Conservation (phyloP, 2,113 vertebrate species). For the Thalassarche chlororhynchos region DNA sequence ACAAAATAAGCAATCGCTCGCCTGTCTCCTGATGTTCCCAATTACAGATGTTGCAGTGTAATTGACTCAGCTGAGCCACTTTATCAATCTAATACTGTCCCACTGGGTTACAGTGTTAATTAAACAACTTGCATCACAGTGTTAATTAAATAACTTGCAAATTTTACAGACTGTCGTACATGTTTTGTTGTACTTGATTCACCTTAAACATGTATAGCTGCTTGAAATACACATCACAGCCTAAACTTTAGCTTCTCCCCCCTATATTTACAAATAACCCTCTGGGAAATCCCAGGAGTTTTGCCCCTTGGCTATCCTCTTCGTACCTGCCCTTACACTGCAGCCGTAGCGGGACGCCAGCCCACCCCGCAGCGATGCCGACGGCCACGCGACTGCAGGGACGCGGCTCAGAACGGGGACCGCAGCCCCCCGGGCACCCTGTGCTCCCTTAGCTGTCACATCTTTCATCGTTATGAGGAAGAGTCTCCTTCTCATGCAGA, state of each 20-base stretch:
- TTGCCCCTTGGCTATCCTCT: not conserved
- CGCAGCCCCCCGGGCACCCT: not conserved
- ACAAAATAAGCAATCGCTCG: not conserved
- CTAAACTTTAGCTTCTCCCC: not conserved
- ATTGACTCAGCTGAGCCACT: not conserved
- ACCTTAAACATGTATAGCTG: not conserved
- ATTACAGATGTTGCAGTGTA: not conserved
- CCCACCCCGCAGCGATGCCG: too few species aligned
- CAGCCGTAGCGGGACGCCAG: rapidly evolving
- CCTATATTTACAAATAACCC: not conserved
- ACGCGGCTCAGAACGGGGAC: rapidly evolving
- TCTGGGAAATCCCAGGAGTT: not conserved
- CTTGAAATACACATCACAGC: not conserved
- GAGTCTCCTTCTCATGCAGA: not conserved
- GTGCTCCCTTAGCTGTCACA: rapidly evolving
- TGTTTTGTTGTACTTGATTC: not conserved
- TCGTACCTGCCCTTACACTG: rapidly evolving
- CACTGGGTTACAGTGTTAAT: slow-evolving; percentile 12
- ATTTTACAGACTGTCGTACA: not conserved
- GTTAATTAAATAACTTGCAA: slow-evolving; percentile 1
- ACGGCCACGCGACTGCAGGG: not conserved
- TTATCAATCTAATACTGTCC: not conserved
- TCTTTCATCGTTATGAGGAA: not conserved
- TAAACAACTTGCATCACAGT: not conserved
- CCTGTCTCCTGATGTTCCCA: not conserved